Percentiles rank a stretch among this genome's conserved stretches.
Conservation (phyloP, 2,888 invertebrate genomes). For the Ganaspis brasiliensis region DNA sequence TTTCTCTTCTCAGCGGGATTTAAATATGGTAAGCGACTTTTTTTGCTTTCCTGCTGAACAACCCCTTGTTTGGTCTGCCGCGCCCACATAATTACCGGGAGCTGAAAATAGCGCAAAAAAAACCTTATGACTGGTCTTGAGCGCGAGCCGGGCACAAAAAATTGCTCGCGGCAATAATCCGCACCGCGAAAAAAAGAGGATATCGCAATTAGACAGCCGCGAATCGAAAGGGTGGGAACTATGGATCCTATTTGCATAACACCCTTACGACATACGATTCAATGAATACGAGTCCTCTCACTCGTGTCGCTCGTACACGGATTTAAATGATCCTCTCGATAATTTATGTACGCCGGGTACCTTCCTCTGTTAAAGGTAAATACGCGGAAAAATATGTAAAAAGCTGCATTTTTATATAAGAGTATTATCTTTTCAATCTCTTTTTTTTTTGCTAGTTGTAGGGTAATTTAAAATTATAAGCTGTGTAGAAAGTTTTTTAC, state of each 20-base stretch:
- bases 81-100: constrained; percentile 80
- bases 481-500: background rate
- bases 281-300: constrained; percentile 40
- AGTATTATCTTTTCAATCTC: background rate
- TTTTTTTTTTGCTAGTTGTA: constrained; percentile 43
- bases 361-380: constrained; percentile 21
- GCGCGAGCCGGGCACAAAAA: constrained; percentile 39
- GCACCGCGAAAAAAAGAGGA: constrained; percentile 68
- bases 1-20: constrained; percentile 68
- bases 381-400: constrained; percentile 43
- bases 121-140: constrained; percentile 58
- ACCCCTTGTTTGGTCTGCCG: constrained; percentile 79
- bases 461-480: background rate
- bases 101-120: constrained; percentile 73
- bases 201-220: constrained; percentile 75
- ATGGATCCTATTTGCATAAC: constrained; percentile 41
- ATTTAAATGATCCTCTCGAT: constrained; percentile 44
- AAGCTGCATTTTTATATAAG: constrained; percentile 42
- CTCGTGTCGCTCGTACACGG: constrained; percentile 40
- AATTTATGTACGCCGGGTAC: constrained; percentile 26
- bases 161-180: constrained; percentile 43
- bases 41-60: constrained; percentile 65
- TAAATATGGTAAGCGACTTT: constrained; percentile 72
- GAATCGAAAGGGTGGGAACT: constrained; percentile 62
- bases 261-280: constrained; percentile 41